Percentiles rank a stretch among this genome's conserved stretches.
These are phyloP conservation scores for Periparus ater DNA, from an alignment of 2,797 vertebrate species.

Conservation along the genomic window DNA sequence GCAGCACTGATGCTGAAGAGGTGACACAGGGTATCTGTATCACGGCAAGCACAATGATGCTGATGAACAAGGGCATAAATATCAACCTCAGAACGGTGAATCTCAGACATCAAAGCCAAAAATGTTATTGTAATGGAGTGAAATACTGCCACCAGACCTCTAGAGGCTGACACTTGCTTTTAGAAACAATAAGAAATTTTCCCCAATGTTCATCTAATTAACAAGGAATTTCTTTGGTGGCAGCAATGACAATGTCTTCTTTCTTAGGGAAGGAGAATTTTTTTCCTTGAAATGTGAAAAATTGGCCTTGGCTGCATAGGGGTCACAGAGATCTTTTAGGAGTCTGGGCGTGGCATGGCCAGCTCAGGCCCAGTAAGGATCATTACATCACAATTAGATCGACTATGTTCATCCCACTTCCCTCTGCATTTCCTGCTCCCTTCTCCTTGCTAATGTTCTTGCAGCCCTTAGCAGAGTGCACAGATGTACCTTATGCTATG, in stretches of 20 bases:
- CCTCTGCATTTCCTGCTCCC: neutral
- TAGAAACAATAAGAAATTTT: neutral
- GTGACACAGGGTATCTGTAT: neutral
- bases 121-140: rapidly evolving
- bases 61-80: neutral
- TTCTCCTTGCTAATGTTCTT: neutral
- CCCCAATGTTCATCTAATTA: rapidly evolving
- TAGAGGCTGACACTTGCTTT: neutral
- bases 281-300: neutral
- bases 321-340: neutral
- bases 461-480: neutral
- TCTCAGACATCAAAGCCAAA: neutral
- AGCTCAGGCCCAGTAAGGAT: neutral
- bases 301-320: rapidly evolving
- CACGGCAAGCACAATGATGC: rapidly evolving
- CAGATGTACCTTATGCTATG: rapidly evolving
- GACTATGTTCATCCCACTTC: neutral
- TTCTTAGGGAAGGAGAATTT: neutral
- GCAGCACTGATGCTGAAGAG: neutral
- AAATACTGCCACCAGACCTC: neutral
- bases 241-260: neutral
- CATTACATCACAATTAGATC: neutral
- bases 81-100: neutral
- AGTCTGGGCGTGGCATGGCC: neutral
- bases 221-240: neutral